A percentile compares a stretch with the other conserved stretches of the same genome.
phyloP scores from a whole-genome alignment of 2,797 vertebrate genomes.

The Silurus lanzhouensis region DNA sequence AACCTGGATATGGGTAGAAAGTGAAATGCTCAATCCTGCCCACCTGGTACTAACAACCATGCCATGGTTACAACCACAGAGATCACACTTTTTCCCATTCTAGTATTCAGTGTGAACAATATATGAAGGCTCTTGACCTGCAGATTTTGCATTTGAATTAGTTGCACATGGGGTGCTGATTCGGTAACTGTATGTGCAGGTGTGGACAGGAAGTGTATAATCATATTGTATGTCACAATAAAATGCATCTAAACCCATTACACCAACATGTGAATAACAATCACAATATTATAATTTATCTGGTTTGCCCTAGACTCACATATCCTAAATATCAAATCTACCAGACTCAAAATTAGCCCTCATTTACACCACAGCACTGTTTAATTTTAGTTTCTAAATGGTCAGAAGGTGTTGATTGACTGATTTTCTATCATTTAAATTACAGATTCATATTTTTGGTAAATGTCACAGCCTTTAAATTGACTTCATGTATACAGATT shows the following conservation, averaged over 20 bases:
- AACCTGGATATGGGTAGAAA: too few relatives aligned
- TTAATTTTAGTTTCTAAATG: not conserved
- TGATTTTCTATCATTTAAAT: not conserved
- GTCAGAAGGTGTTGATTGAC: not conserved
- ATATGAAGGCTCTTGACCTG: not conserved
- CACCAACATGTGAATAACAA: not conserved
- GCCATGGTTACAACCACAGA: not conserved
- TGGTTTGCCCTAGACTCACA: not conserved
- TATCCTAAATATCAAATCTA: too few relatives aligned
- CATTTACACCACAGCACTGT: not conserved
- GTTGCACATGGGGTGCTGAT: not conserved
- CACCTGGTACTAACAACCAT: not conserved
- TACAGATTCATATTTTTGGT: not conserved
- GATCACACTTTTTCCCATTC: not conserved
- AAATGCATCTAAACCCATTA: not conserved
- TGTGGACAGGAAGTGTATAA: not conserved
- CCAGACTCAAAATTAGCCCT: not conserved
- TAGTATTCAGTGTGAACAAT: not conserved
- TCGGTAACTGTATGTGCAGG: constrained; percentile 1
- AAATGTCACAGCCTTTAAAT: not conserved
- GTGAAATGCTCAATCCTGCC: not conserved
- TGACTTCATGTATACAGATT: not conserved
- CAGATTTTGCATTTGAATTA: not conserved
- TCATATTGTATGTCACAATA: not conserved
- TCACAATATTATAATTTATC: not conserved